Base-by-base conservation (phyloP, 2,113 vertebrate genomes). In the Glaucomys volans region DNA sequence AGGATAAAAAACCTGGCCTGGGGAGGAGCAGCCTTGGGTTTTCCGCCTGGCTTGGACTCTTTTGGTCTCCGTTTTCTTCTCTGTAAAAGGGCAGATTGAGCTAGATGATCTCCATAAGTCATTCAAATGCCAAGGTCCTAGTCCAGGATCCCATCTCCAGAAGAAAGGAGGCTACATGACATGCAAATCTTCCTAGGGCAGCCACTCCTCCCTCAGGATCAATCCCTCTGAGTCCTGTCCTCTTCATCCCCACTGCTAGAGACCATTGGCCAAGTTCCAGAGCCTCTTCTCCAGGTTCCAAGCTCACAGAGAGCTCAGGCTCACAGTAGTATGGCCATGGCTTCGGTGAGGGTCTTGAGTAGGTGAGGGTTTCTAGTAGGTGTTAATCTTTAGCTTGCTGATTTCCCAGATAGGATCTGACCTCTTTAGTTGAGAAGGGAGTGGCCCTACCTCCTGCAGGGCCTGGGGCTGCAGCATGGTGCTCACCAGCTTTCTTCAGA, bases 31-130 rank as follows among this genome's bases (percentile, higher is more conserved):
- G 67, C 72, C 62, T 50, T 93, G 90, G 40, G 54, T 62, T 87
- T 66, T 75, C 32, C 42, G 88, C 85, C 35, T 59, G 42, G 44
- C 7, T 42, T 40, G 4, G 47, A 26, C 30, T 50, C 35, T 74
- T 30, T 74, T 66, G 44, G 50, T 82, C 37, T 87, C 54, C 3
- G 54, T 92, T 71, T 96, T 87, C 66, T 96, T 14, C 54, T 52
- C 7, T 71, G 42, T 69, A 72, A 87, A 32, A 79, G 67, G 30
- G n/a, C 22, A 2, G 47, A 37, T 37, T 44, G 30, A 64, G 57
- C 3, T 66, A 64, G 57, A 26, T 40, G 67, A 50, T 44, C 32
- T 24, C 71, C 71, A 84, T 82, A 87, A 83, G 69, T 47, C 52
- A 87, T 50, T 77, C 82, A 52, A 47, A 18, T 50, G 40, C n/a